Conservation (phyloP, 2,888 invertebrate species). For the Drosophila nr. perissopoda region DNA sequence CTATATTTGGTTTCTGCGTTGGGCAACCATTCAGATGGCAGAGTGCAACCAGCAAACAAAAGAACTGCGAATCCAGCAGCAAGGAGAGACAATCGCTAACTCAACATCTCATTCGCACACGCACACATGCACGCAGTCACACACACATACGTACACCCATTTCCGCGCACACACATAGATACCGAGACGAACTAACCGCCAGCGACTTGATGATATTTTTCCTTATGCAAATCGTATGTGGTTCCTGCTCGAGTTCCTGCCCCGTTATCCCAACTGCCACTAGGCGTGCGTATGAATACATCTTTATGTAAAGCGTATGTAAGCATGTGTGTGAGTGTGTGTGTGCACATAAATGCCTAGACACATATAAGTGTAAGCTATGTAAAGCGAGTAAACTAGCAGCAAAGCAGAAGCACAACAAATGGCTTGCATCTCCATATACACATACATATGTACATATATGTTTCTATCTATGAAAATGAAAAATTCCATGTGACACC, state of each 20-base stretch:
- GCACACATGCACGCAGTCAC: slow-evolving; percentile 10
- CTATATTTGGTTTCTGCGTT: slow-evolving; percentile 1
- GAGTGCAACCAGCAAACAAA: slow-evolving; percentile 61
- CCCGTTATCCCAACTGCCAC: slow-evolving; percentile 43
- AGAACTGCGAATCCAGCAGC: slow-evolving; percentile 63
- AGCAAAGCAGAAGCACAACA: slow-evolving; percentile 37
- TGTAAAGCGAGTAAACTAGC: slow-evolving; percentile 56
- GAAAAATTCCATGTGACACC: slow-evolving; percentile 65
- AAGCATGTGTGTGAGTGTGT: background rate
- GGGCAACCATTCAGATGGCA: slow-evolving; percentile 38
- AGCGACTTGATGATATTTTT: slow-evolving; percentile 67
- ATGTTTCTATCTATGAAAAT: slow-evolving; percentile 50
- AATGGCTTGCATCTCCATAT: slow-evolving; percentile 28
- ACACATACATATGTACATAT: background rate
- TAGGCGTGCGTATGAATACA: slow-evolving; percentile 74
- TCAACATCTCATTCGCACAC: slow-evolving; percentile 71
- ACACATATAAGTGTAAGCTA: slow-evolving; percentile 32
- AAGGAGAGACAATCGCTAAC: slow-evolving; percentile 70
- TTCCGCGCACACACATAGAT: slow-evolving; percentile 14
- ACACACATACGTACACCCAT: background rate
- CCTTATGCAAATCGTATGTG: slow-evolving; percentile 76
- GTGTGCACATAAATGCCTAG: slow-evolving; percentile 5
- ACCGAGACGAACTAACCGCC: slow-evolving; percentile 45
- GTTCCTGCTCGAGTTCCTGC: slow-evolving; percentile 56
- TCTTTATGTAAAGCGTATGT: slow-evolving; percentile 38